Percentiles rank a stretch among this genome's conserved stretches.
These are phyloP conservation scores for Paradoxurus hermaphroditus DNA, from an alignment of 2,113 vertebrate genomes.

Conservation along the genomic window DNA sequence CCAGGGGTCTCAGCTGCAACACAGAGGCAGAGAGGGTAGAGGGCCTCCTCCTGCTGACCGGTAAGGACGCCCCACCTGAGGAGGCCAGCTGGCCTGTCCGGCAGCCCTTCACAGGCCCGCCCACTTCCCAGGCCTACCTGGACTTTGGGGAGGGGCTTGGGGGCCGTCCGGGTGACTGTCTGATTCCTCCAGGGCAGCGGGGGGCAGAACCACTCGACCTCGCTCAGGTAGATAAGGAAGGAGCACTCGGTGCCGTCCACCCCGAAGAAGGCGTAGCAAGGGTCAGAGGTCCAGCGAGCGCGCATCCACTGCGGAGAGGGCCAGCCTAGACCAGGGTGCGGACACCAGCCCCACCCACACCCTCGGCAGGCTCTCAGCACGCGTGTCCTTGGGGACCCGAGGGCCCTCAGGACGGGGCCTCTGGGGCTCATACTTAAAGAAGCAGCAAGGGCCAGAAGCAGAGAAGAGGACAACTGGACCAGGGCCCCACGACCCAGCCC, in stretches of 20 bases:
- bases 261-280: constrained; percentile 96
- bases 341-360: fast-evolving
- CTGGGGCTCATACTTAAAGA: neutral
- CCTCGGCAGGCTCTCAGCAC: fast-evolving
- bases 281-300: constrained; percentile 96
- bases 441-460: neutral
- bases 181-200: constrained; percentile 92
- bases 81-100: neutral
- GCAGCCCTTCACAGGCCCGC: neutral
- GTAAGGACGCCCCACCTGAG: neutral
- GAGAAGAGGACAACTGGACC: neutral
- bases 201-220: constrained; percentile 99
- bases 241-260: constrained; percentile 98
- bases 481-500: neutral
- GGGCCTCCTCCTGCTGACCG: too few relatives aligned
- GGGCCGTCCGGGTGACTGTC: constrained; percentile 76
- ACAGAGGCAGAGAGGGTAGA: neutral
- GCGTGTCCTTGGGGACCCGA: neutral
- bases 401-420: neutral
- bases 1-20: neutral
- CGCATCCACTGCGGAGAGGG: constrained; percentile 94
- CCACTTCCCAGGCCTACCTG: constrained; percentile 82
- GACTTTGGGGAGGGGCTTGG: constrained; percentile 81
- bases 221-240: constrained; percentile 97
- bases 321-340: neutral